Evolutionary conservation across 2,797 vertebrate genomes (phyloP).

Genomic region (Fundulus diaphanus): DNA sequence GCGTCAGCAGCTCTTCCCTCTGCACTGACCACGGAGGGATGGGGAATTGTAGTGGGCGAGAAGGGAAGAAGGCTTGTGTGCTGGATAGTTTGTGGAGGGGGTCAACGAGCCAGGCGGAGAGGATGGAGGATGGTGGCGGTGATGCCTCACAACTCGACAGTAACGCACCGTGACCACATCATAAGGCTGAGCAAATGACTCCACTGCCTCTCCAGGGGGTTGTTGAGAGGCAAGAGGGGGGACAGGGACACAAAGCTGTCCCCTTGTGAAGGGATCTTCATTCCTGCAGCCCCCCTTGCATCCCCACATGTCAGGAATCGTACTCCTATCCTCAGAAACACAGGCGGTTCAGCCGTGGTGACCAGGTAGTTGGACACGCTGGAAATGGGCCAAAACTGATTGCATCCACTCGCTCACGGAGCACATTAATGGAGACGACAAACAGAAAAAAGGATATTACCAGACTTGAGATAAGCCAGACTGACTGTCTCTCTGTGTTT

Average conservation of each 20-base stretch:
- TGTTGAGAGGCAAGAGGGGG: constrained; percentile 21
- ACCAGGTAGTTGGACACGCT: constrained; percentile 57
- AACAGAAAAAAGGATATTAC: constrained; percentile 13
- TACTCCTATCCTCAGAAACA: constrained; percentile 14
- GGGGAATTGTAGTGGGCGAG: constrained; percentile 46
- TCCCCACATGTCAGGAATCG: constrained; percentile 1
- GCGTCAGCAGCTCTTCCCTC: constrained; percentile 82
- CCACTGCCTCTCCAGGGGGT: constrained; percentile 70
- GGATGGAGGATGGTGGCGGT: constrained; percentile 15
- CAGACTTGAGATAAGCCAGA: constrained; percentile 44
- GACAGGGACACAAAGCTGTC: constrained; percentile 59
- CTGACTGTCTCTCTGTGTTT: constrained; percentile 19
- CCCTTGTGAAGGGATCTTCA: constrained; percentile 51
- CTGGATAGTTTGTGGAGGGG: constrained; percentile 18
- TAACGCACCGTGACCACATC: constrained; percentile 86
- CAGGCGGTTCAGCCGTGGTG: constrained; percentile 25
- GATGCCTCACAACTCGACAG: constrained; percentile 61
- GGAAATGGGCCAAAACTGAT: constrained; percentile 57
- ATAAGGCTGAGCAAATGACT: constrained; percentile 86
- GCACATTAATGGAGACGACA: constrained; percentile 65
- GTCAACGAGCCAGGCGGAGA: constrained; percentile 43
- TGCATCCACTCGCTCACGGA: constrained; percentile 50
- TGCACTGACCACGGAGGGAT: constrained; percentile 78
- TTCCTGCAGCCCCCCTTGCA: constrained; percentile 16
- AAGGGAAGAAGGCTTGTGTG: constrained; percentile 24